phyloP scores from a whole-genome alignment of 2,113 vertebrate genomes.

The Myanophis thanlyinensis region DNA sequence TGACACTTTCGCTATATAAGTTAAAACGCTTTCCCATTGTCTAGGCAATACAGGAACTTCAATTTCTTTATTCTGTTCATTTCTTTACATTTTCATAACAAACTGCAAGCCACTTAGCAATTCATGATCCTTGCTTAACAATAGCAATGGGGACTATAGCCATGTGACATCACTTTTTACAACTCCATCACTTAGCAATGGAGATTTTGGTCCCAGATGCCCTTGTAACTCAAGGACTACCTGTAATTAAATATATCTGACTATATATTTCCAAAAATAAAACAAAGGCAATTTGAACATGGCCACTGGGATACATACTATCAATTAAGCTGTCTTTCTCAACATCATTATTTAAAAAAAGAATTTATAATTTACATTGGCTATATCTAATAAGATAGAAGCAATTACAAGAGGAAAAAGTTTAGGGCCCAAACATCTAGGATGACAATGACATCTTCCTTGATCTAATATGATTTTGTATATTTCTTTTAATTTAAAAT shows the following conservation, averaged over 20 bases:
- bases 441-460: not conserved
- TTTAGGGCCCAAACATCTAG: not conserved
- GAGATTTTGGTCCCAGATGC: not conserved
- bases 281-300: not conserved
- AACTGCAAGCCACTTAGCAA: not conserved
- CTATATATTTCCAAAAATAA: not conserved
- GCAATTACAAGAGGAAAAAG: not conserved
- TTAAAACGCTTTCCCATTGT: too few species aligned
- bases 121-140: not conserved
- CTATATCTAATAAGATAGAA: not conserved
- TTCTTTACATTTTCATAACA: too few species aligned
- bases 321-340: not conserved
- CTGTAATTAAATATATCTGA: not conserved
- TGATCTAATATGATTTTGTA: not conserved
- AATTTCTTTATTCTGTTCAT: too few species aligned
- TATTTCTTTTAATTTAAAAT: not conserved
- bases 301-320: not conserved
- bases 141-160: not conserved
- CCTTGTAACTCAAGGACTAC: not conserved
- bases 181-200: not conserved
- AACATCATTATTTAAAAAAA: not conserved
- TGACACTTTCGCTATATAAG: too few species aligned
- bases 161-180: not conserved
- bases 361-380: not conserved
- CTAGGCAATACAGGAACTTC: too few species aligned